Evolutionary conservation across 2,113 vertebrate species (phyloP), one percentile per base, ranked within the genome.

Genomic region (Thunnus thynnus): DNA sequence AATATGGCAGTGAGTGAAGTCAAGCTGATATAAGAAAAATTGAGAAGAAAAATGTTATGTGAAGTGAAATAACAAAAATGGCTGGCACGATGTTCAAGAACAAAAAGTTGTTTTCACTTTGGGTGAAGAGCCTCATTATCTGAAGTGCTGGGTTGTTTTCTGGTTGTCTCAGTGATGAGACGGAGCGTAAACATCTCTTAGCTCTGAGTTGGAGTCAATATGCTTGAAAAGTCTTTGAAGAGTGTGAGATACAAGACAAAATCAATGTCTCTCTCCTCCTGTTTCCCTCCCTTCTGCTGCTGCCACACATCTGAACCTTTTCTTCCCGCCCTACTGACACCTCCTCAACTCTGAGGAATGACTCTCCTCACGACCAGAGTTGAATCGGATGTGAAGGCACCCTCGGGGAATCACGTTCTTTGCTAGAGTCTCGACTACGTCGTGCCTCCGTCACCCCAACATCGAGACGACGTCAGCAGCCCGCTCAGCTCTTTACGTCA

Each of bases 161-260:
- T 63, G 58, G 48, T 65, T 11, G 36, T 54, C 44, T 62, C 25
- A 13, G 2, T 41, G 61, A 62, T 47, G 79, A 82, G 79, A 25
- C 13, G 0, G 72, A 78, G 55, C 1, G 2, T 74, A 68, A 69
- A 84, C 50, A 67, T 62, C n/a, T 82, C 62, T 74, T 20, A 52
- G 20, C 54, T 66, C 27, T n/a, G 66, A 65, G 69, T n/a, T 70
- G 51, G 41, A 80, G 76, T 75, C 76, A 65, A 50, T 79, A 11
- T 13, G 58, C 50, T 68, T 72, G 51, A 82, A 76, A 83, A 86
- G 68, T 66, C 72, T 86, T 85, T 72, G 77, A 85, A 84, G 87
- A 58, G 27, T 71, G 79, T 83, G 76, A 75, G 87, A 87, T 61
- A 68, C 30, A 77, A 77, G 83, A 81, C 58, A 69, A 78, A 87